Percentiles rank a stretch among this genome's conserved stretches.
phyloP scores from a whole-genome alignment of 2,888 invertebrate genomes.

The Willowsia nigromaculata region DNA sequence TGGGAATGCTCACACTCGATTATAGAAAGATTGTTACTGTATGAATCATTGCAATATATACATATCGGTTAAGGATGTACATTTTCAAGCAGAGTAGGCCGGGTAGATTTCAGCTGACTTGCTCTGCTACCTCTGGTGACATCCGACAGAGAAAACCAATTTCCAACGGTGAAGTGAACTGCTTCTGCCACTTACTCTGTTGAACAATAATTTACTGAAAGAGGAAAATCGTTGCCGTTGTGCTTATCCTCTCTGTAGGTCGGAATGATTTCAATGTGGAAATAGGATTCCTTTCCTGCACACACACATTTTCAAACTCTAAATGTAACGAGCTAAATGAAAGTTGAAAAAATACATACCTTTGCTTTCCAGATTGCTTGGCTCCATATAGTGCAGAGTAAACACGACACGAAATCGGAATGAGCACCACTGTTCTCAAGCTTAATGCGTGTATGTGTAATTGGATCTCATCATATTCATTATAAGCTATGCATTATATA shows the following conservation, averaged over 20 bases:
- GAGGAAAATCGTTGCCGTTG: neutral
- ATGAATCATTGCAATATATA: neutral
- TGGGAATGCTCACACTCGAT: neutral
- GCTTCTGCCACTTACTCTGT: constrained; percentile 34
- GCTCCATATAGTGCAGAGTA: too few species aligned
- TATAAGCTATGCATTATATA: neutral
- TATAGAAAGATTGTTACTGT: neutral
- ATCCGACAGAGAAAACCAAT: constrained; percentile 68
- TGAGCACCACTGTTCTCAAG: too few species aligned
- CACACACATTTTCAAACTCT: neutral
- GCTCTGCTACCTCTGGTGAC: constrained; percentile 47
- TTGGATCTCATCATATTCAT: constrained; percentile 33
- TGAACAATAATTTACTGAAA: constrained; percentile 59
- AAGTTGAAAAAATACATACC: neutral
- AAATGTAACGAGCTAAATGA: neutral
- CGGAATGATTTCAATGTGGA: neutral
- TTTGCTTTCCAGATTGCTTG: neutral
- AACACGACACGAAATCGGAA: too few species aligned
- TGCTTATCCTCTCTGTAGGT: neutral
- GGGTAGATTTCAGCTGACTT: constrained; percentile 36
- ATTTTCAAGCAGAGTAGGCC: neutral
- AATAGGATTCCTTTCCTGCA: neutral
- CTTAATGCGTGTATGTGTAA: neutral
- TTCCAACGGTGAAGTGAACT: constrained; percentile 58
- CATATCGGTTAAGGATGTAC: neutral